Evolutionary conservation across 1,140 invertebrate genomes (phyloP), one percentile per base, ranked within the genome.

Genomic region (Pteromalus puparum): DNA sequence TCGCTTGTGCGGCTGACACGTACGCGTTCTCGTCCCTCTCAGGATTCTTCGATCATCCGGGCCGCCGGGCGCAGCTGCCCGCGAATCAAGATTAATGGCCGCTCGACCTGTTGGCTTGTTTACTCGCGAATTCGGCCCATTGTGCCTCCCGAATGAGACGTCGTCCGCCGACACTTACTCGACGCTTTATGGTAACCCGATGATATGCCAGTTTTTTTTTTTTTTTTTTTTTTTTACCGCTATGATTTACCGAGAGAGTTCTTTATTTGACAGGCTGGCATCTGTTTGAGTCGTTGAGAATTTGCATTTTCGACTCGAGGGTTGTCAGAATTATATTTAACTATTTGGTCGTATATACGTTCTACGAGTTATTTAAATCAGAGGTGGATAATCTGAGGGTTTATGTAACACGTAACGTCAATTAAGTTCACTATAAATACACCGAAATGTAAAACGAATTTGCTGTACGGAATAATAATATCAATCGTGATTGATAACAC

Each of bases 31-130:
- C 28, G 28, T 70, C 67, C 28, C 67, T 70, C 26, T 70, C 67
- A 26, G 67, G 67, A 70, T 70, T 70, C 67, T 70, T 70, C 67
- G 67, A 70, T 70, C 67, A 30, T 30, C 67, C 67, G 21, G 53
- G 18, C 21, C 80, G 76, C 18, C 18, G 38, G 46, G 30, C 30
- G 53, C 84, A 87, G 78, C 70, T 75, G 74, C 70, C 68, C 86
- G 82, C 85, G 78, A 42, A 34, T 30, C 61, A 42, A 68, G 78
- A 80, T 80, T 80, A 80, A 80, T 80, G 34, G 26, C 30, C 53
- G 30, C 30, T 26, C 34, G 61, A 24, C 15, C 78, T 38, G 28
- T 68, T 30, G 78, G 61, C 61, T 70, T 70, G 61, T 70, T 80
- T 80, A 70, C 65, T 26, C 48, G n/a, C 78, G 78, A 68, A 70